Conservation (phyloP, 2,888 invertebrate species). For the Lydus trimaculatus region DNA sequence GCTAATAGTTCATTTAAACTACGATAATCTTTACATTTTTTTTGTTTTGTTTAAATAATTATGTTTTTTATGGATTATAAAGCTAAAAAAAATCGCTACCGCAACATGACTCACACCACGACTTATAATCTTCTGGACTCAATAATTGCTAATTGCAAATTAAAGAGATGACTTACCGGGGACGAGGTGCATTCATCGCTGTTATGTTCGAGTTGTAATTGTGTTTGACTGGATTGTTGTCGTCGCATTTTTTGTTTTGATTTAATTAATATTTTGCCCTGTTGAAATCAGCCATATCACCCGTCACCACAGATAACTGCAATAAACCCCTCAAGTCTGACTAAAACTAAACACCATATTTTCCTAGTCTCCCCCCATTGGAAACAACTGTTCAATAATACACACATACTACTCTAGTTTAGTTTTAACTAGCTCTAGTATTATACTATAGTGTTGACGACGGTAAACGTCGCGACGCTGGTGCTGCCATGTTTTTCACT, state of each 20-base stretch:
- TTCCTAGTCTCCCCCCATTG: conserved; percentile 31
- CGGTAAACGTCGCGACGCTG: conserved; percentile 49
- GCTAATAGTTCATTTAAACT: conserved; percentile 2
- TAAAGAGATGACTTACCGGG: conserved; percentile 59
- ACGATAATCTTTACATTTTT: conserved; percentile 12
- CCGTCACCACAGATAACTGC: conserved; percentile 18
- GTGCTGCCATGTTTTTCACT: conserved; percentile 38
- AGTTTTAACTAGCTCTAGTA: too few relatives aligned
- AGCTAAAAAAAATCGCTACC: conserved; percentile 11
- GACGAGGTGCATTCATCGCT: conserved; percentile 66
- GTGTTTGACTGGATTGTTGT: conserved; percentile 50
- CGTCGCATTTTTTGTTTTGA: conserved; percentile 46
- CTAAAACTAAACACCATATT: conserved; percentile 35
- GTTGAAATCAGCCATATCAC: conserved; percentile 27
- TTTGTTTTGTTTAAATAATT: background rate
- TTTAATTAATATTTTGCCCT: conserved; percentile 16
- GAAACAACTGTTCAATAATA: conserved; percentile 49
- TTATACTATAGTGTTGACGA: conserved; percentile 32
- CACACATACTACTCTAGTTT: conserved; percentile 12
- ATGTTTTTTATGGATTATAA: too few relatives aligned
- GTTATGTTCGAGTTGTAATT: conserved; percentile 58
- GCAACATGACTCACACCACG: conserved; percentile 13
- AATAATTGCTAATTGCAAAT: background rate
- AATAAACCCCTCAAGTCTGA: conserved; percentile 20
- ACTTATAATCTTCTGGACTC: background rate